Evolutionary conservation across 2,797 vertebrate species (phyloP).

Genomic region (Leucoraja ocellata): DNA sequence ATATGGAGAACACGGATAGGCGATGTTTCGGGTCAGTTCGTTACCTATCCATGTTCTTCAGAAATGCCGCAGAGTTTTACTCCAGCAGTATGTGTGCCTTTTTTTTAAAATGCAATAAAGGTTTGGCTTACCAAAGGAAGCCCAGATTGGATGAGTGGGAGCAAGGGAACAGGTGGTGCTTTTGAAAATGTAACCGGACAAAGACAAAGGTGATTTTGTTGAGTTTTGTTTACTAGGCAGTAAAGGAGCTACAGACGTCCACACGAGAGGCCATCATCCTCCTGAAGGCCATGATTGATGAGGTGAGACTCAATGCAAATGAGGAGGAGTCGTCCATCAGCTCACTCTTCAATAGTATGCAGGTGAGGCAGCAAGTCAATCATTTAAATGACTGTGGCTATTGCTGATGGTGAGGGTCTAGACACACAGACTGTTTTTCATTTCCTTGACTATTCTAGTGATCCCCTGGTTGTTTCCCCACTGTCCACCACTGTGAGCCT

Average conservation of each 20-base stretch:
- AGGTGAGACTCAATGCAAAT: constrained; percentile 78
- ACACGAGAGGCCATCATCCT: constrained; percentile 76
- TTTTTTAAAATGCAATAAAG: not conserved
- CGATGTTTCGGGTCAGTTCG: too few relatives aligned
- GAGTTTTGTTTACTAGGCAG: constrained; percentile 51
- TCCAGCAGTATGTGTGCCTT: too few relatives aligned
- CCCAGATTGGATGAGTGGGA: not conserved
- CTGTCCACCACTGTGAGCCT: not conserved
- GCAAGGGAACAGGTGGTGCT: rapidly evolving
- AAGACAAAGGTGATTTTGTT: not conserved
- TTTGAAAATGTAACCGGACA: not conserved
- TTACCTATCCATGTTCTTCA: too few relatives aligned
- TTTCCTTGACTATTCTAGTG: not conserved
- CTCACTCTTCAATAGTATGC: constrained; percentile 72
- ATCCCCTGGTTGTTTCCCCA: not conserved
- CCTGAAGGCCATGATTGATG: constrained; percentile 83
- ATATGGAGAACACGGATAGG: too few relatives aligned
- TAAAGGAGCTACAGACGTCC: constrained; percentile 76
- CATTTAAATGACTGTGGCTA: not conserved
- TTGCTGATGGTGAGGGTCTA: not conserved
- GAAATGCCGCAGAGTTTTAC: too few relatives aligned
- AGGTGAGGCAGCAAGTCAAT: constrained; percentile 49
- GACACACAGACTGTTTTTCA: not conserved
- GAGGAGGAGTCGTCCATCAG: constrained; percentile 84
- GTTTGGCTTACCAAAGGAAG: rapidly evolving